These are phyloP conservation scores for Trilocha varians DNA, from an alignment of 2,888 invertebrate genomes.

Conservation along the genomic window DNA sequence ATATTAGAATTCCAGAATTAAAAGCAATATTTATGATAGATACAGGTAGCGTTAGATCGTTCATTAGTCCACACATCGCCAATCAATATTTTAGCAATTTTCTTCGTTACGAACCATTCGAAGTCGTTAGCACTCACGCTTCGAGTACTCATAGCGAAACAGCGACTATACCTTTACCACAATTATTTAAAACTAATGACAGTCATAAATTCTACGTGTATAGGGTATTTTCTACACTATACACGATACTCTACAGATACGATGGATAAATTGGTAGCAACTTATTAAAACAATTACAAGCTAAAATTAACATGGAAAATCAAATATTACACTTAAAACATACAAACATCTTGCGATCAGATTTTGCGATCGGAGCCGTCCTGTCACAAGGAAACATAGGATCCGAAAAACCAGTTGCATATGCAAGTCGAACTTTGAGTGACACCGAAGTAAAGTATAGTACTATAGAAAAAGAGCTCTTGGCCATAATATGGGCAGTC, in stretches of 20 bases:
- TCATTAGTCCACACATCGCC: conserved; percentile 8
- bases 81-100: conserved; percentile 6
- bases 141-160: conserved; percentile 12
- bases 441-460: conserved; percentile 15
- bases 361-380: no score
- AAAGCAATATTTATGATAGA: conserved; percentile 12
- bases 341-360: no score
- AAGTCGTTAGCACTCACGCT: conserved; percentile 14
- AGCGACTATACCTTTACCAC: conserved; percentile 8
- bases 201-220: conserved; percentile 12
- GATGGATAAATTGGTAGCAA: no score
- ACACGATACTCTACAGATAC: no score
- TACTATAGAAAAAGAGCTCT: conserved; percentile 27
- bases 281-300: no score
- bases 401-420: conserved; percentile 10
- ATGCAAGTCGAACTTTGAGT: conserved; percentile 21
- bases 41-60: conserved; percentile 12
- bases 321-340: no score
- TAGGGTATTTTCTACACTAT: no score
- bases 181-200: conserved; percentile 7
- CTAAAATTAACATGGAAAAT: no score
- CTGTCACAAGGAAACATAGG: conserved; percentile 18
- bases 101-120: conserved; percentile 9
- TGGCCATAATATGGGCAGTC: conserved; percentile 26
- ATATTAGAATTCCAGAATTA: conserved; percentile 11